A percentile compares a stretch with the other conserved stretches of the same genome.
These are phyloP conservation scores for Drosophila recens DNA, from an alignment of 2,888 invertebrate species.

Conservation along the genomic window DNA sequence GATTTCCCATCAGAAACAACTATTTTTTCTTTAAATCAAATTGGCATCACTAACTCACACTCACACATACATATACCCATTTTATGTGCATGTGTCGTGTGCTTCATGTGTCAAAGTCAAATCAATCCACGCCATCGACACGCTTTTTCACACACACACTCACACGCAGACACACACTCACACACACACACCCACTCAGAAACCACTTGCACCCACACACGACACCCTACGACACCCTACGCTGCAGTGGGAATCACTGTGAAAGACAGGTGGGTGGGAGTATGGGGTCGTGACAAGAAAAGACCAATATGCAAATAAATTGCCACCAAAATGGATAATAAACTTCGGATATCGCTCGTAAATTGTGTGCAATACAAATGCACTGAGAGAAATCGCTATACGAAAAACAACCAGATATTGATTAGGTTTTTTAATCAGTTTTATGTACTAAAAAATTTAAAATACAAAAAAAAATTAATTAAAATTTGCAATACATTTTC, in stretches of 20 bases:
- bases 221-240: neutral
- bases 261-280: neutral
- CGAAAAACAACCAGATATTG: neutral
- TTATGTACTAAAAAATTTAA: too few relatives aligned
- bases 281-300: constrained; percentile 53
- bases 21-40: too few relatives aligned
- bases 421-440: neutral
- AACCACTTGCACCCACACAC: constrained; percentile 2
- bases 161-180: constrained; percentile 4
- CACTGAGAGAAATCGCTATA: constrained; percentile 51
- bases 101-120: constrained; percentile 77
- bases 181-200: neutral
- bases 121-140: constrained; percentile 71
- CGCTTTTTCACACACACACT: constrained; percentile 44
- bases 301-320: constrained; percentile 72
- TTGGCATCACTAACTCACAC: neutral
- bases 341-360: constrained; percentile 59
- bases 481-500: neutral
- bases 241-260: neutral
- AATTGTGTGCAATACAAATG: constrained; percentile 47
- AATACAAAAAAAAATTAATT: neutral
- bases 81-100: constrained; percentile 25
- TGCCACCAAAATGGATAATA: constrained; percentile 70
- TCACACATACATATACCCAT: too few relatives aligned
- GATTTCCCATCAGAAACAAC: too few relatives aligned